phyloP scores from a whole-genome alignment of 2,888 invertebrate genomes.

The Suillia variegata region DNA sequence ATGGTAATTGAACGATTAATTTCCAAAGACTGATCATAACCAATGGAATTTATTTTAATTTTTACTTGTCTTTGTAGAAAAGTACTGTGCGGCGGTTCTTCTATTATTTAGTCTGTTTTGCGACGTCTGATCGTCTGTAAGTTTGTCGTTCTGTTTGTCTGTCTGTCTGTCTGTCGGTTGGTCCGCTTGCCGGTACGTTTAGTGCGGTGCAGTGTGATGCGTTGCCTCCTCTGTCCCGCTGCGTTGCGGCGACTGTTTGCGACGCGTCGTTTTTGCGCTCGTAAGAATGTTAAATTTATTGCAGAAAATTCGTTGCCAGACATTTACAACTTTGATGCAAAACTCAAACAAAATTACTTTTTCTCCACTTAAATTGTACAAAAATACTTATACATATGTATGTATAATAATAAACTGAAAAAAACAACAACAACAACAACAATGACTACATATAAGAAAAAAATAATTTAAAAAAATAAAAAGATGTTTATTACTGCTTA shows the following conservation, averaged over 20 bases:
- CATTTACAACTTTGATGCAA: conserved; percentile 53
- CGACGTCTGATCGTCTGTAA: conserved; percentile 6
- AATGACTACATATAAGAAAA: not conserved
- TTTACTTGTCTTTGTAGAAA: too few species aligned
- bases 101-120: conserved; percentile 27
- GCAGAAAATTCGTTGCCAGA: conserved; percentile 43
- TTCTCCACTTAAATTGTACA: conserved; percentile 7
- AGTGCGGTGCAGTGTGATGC: too few species aligned
- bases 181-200: not conserved
- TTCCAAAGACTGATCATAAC: too few species aligned
- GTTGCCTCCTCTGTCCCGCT: too few species aligned
- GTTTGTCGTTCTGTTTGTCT: not conserved
- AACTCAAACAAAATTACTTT: conserved; percentile 12
- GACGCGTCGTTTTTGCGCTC: conserved; percentile 18
- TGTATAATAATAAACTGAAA: too few species aligned
- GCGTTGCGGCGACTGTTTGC: too few species aligned
- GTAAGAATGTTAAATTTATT: conserved; percentile 46
- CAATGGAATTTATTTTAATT: too few species aligned
- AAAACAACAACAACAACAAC: conserved; percentile 6
- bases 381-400: too few species aligned
- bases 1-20: too few species aligned
- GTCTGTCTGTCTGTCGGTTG: conserved; percentile 6
- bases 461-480: not conserved
- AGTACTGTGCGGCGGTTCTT: too few species aligned
- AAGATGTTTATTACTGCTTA: too few species aligned